phyloP scores from a whole-genome alignment of 2,888 invertebrate species.

The Scrobipalpa costella region DNA sequence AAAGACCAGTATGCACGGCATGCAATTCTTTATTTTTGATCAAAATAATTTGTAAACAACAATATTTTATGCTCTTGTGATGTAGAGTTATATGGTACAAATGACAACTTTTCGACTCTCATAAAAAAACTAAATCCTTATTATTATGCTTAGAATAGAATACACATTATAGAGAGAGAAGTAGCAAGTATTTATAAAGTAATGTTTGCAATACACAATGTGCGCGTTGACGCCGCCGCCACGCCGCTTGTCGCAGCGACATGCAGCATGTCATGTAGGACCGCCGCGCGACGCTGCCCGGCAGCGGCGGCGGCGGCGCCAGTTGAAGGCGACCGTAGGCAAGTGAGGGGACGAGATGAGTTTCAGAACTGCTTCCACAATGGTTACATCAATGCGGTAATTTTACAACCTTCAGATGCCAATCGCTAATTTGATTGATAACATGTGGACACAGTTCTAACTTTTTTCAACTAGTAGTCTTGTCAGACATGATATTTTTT shows the following conservation, averaged over 20 bases:
- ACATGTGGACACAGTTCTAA: neutral
- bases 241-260: neutral
- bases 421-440: neutral
- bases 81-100: slow-evolving; percentile 64
- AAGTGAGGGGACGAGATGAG: neutral
- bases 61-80: slow-evolving; percentile 68
- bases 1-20: slow-evolving; percentile 68
- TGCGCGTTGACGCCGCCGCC: neutral
- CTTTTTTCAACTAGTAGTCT: neutral
- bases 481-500: neutral
- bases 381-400: neutral
- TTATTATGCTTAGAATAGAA: slow-evolving; percentile 44
- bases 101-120: slow-evolving; percentile 70
- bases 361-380: neutral
- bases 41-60: slow-evolving; percentile 79
- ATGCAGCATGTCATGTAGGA: neutral
- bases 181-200: slow-evolving; percentile 36
- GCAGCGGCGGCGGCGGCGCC: neutral
- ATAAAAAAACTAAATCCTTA: slow-evolving; percentile 76
- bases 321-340: neutral
- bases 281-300: neutral
- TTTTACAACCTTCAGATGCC: neutral
- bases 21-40: slow-evolving; percentile 76
- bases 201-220: neutral
- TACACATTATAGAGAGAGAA: slow-evolving; percentile 32